Evolutionary conservation across 2,797 vertebrate genomes (phyloP).

Genomic region (Melanogrammus aeglefinus): DNA sequence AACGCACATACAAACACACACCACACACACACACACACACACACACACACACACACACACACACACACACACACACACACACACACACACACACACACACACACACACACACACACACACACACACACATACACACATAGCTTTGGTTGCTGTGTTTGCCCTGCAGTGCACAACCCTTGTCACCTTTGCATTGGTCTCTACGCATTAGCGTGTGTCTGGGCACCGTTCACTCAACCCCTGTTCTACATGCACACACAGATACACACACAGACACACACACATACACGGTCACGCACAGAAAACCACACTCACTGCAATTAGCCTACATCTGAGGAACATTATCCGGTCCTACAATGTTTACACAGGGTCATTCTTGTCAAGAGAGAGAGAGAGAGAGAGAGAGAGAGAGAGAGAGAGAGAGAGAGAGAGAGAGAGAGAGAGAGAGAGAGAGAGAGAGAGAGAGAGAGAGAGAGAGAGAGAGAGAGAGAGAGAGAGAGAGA

Average conservation of each 20-base stretch:
- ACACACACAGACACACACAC: constrained; percentile 27
- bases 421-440: constrained; percentile 53
- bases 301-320: constrained; percentile 56
- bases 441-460: constrained; percentile 37
- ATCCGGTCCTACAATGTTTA: constrained; percentile 63
- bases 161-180: constrained; percentile 36
- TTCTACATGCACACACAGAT: constrained; percentile 16
- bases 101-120: constrained; percentile 8
- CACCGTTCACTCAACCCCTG: constrained; percentile 30
- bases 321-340: constrained; percentile 70
- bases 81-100: not conserved
- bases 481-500: not conserved
- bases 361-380: constrained; percentile 61
- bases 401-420: too few species aligned
- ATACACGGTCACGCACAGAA: constrained; percentile 21
- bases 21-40: not conserved
- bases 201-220: constrained; percentile 46
- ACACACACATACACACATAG: constrained; percentile 5
- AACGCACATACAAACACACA: not conserved
- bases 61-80: not conserved
- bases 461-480: too few species aligned
- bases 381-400: constrained; percentile 54
- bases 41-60: constrained; percentile 9
- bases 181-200: constrained; percentile 53
- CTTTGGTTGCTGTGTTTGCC: constrained; percentile 8